Evolutionary conservation across 2,888 invertebrate genomes (phyloP).

Genomic region (Pseudococcus viburni): DNA sequence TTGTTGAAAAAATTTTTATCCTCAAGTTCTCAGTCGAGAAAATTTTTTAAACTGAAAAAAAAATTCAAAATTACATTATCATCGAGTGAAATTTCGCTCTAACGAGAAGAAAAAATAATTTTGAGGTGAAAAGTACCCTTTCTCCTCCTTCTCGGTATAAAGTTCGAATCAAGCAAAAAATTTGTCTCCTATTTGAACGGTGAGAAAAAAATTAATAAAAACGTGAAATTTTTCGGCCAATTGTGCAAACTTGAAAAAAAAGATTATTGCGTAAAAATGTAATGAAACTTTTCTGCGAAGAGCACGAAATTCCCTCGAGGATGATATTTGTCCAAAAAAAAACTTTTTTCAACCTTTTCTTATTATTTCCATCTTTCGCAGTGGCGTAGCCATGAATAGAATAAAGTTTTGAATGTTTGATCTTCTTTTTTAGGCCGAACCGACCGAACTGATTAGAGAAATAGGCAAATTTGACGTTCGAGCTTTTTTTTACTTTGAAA

Average conservation of each 20-base stretch:
- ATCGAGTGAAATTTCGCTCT: not conserved
- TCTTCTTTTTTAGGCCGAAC: not conserved
- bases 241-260: not conserved
- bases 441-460: not conserved
- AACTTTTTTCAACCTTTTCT: not conserved
- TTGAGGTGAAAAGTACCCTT: not conserved
- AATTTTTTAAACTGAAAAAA: too few species aligned
- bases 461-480: not conserved
- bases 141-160: not conserved
- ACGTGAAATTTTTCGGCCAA: not conserved
- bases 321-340: constrained; percentile 17
- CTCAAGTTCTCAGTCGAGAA: too few species aligned
- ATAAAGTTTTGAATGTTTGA: not conserved
- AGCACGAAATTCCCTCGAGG: not conserved
- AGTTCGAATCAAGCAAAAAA: too few species aligned
- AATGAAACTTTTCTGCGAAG: not conserved
- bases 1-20: too few species aligned
- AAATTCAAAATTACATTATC: too few species aligned
- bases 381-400: not conserved
- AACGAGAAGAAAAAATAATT: not conserved
- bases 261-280: constrained; percentile 2
- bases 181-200: too few species aligned
- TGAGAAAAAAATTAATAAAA: too few species aligned
- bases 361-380: not conserved
- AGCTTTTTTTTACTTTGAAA: not conserved